A percentile compares a stretch with the other conserved stretches of the same genome.
phyloP scores from a whole-genome alignment of 1,140 invertebrate genomes.

The Harpegnathos saltator region DNA sequence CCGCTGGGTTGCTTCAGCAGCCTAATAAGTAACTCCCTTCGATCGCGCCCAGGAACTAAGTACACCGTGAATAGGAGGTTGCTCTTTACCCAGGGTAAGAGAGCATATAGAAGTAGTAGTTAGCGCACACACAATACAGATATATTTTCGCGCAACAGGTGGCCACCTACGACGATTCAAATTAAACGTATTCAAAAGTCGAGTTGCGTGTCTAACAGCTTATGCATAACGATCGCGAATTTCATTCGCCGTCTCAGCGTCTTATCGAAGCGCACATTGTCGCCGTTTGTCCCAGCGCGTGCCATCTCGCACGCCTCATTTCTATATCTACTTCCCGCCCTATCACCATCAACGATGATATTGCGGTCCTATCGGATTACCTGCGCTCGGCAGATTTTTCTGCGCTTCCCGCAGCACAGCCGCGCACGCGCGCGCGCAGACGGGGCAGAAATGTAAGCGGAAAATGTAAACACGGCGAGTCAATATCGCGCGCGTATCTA shows the following conservation, averaged over 20 bases:
- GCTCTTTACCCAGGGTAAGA: constrained; percentile 20
- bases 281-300: not conserved
- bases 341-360: no score
- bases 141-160: constrained; percentile 72
- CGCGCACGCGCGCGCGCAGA: no score
- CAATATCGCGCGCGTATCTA: not conserved
- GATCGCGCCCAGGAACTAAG: not conserved
- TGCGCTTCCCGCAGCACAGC: no score
- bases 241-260: not conserved
- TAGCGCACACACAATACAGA: constrained; percentile 57
- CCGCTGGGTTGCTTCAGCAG: not conserved
- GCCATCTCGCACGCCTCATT: not conserved
- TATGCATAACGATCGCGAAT: not conserved
- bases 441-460: no score
- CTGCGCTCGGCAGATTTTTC: no score
- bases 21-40: not conserved
- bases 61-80: constrained; percentile 10
- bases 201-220: not conserved
- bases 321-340: not conserved
- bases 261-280: not conserved
- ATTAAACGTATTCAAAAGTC: constrained; percentile 46
- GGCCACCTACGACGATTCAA: constrained; percentile 56
- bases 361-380: no score
- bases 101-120: constrained; percentile 30
- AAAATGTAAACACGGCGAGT: not conserved